These are phyloP conservation scores for Acanthisitta chloris DNA, from an alignment of 2,113 vertebrate species.

Conservation along the genomic window DNA sequence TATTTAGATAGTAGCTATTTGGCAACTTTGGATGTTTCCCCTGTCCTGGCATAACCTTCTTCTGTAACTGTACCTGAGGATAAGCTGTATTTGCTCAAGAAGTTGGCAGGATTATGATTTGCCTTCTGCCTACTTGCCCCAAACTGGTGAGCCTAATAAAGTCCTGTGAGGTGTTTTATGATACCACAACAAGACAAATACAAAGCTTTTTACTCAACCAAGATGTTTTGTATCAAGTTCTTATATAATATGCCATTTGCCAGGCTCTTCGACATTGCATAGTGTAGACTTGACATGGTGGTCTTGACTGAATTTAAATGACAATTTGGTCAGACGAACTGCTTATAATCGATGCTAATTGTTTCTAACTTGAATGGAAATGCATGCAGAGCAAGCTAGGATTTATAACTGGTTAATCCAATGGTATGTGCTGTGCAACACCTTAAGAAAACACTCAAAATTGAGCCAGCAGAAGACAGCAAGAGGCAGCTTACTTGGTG, in stretches of 20 bases:
- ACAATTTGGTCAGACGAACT: neutral
- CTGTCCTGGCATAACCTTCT: constrained; percentile 18
- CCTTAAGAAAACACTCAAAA: neutral
- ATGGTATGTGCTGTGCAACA: neutral
- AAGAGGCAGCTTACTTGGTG: neutral
- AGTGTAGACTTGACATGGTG: neutral
- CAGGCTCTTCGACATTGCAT: neutral
- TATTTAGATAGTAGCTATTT: constrained; percentile 15
- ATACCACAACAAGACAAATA: neutral
- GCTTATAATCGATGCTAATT: neutral
- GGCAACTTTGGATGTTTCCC: constrained; percentile 2
- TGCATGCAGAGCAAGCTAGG: neutral
- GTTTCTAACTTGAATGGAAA: neutral
- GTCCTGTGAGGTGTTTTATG: constrained; percentile 26
- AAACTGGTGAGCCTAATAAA: neutral
- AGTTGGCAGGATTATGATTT: constrained; percentile 3
- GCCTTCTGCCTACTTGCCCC: neutral
- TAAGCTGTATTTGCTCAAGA: constrained; percentile 36
- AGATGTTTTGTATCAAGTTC: neutral
- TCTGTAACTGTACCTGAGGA: neutral
- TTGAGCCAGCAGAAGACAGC: neutral
- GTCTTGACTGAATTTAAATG: neutral
- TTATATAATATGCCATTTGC: neutral
- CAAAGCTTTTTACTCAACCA: neutral
- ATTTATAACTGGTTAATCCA: neutral